Percentiles rank a stretch among this genome's conserved stretches.
These are phyloP conservation scores for Eulithis prunata DNA, from an alignment of 2,888 invertebrate species.

Conservation along the genomic window DNA sequence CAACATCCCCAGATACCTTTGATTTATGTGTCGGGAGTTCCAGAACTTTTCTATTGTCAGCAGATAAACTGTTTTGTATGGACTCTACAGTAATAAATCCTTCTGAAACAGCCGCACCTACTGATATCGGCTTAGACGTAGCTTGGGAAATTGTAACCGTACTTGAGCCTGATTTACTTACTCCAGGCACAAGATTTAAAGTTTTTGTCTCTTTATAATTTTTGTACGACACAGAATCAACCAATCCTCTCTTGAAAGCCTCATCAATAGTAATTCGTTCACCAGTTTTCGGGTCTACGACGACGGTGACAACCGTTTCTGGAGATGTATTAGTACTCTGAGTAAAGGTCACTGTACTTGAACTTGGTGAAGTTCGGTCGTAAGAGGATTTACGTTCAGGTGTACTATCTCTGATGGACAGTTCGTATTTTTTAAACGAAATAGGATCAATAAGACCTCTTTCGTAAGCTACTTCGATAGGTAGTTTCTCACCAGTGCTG, in stretches of 20 bases:
- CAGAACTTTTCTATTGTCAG: constrained; percentile 61
- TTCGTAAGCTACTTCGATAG: constrained; percentile 88
- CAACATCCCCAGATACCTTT: constrained; percentile 73
- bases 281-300: constrained; percentile 89
- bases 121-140: constrained; percentile 77
- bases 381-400: constrained; percentile 48
- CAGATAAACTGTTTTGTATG: constrained; percentile 73
- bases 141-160: constrained; percentile 57
- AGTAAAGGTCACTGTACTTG: constrained; percentile 47
- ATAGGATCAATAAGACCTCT: constrained; percentile 67
- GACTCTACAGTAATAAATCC: constrained; percentile 83
- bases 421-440: constrained; percentile 78
- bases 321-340: constrained; percentile 50
- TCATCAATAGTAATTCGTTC: constrained; percentile 89
- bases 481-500: constrained; percentile 88
- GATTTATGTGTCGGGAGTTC: constrained; percentile 52
- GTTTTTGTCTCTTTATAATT: constrained; percentile 47
- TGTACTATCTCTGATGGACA: constrained; percentile 60
- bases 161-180: constrained; percentile 47
- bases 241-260: constrained; percentile 84
- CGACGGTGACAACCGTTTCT: constrained; percentile 45
- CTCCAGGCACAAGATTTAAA: constrained; percentile 32
- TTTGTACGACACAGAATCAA: constrained; percentile 59
- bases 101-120: constrained; percentile 85
- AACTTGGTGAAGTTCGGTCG: constrained; percentile 41